A percentile compares a stretch with the other conserved stretches of the same genome.
These are phyloP conservation scores for Glyphotaelius pellucidus DNA, from an alignment of 2,888 invertebrate genomes.

Conservation along the genomic window DNA sequence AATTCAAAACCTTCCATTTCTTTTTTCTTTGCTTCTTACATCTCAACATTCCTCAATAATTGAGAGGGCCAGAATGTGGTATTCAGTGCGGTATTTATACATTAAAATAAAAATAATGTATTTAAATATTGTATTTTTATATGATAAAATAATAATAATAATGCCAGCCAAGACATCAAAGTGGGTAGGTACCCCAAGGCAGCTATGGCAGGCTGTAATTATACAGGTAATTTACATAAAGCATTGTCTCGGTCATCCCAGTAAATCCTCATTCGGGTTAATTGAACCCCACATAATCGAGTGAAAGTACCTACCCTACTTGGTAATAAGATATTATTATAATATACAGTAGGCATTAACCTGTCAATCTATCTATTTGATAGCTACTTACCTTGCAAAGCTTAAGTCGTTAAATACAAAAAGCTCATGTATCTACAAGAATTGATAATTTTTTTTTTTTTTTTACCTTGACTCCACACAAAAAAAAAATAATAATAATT, in stretches of 20 bases:
- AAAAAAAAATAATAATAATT: too few species aligned
- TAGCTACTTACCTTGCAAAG: neutral
- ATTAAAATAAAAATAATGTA: too few species aligned
- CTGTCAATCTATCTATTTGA: neutral
- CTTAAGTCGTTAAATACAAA: neutral
- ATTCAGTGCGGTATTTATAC: neutral
- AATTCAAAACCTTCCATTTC: neutral
- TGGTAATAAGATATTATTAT: neutral
- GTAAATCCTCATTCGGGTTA: neutral
- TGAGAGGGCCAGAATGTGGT: neutral
- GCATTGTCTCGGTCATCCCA: neutral
- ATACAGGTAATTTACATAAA: neutral
- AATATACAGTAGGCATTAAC: neutral
- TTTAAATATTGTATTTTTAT: too few species aligned
- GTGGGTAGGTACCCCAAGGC: neutral
- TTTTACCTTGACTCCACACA: too few species aligned
- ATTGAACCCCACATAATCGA: constrained; percentile 2
- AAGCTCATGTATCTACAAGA: neutral
- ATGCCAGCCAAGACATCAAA: neutral
- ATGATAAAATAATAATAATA: neutral
- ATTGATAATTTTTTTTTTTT: too few species aligned
- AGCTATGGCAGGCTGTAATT: neutral
- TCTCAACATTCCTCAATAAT: neutral
- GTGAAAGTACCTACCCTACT: neutral
- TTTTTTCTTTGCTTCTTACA: neutral